Conservation (phyloP, 2,888 invertebrate genomes). For the Apantesis nais region DNA sequence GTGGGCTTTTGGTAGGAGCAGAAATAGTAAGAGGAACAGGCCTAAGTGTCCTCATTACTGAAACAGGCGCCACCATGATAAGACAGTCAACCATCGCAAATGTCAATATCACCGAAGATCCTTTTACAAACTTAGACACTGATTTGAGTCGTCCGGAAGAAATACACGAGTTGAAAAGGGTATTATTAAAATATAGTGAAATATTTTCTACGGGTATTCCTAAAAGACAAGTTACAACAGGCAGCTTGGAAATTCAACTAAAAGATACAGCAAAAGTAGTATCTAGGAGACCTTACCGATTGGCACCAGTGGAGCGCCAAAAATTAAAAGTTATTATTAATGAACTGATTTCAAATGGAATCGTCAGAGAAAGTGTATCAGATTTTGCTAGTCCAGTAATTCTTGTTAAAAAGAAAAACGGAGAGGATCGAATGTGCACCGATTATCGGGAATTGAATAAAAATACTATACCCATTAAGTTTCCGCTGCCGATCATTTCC, state of each 20-base stretch:
- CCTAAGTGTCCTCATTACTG: constrained; percentile 1
- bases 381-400: constrained; percentile 3
- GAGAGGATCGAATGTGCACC: constrained; percentile 10
- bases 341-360: not conserved
- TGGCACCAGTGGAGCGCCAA: constrained; percentile 1
- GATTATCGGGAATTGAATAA: constrained; percentile 6
- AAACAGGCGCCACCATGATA: not conserved
- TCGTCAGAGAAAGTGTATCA: constrained; percentile 2
- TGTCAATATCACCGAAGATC: no score
- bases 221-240: not conserved
- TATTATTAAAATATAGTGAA: no score
- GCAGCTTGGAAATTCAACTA: not conserved
- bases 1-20: no score
- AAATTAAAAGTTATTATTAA: not conserved
- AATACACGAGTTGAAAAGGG: no score
- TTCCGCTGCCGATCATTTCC: no score
- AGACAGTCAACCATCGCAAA: no score
- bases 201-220: not conserved
- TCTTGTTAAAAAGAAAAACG: constrained; percentile 8
- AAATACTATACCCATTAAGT: constrained; percentile 6
- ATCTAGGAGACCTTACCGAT: not conserved
- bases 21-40: no score
- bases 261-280: constrained; percentile 5
- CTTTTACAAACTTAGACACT: no score
- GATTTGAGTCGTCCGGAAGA: no score